These are phyloP conservation scores for Sterna hirundo DNA, from an alignment of 2,113 vertebrate genomes.

Conservation along the genomic window DNA sequence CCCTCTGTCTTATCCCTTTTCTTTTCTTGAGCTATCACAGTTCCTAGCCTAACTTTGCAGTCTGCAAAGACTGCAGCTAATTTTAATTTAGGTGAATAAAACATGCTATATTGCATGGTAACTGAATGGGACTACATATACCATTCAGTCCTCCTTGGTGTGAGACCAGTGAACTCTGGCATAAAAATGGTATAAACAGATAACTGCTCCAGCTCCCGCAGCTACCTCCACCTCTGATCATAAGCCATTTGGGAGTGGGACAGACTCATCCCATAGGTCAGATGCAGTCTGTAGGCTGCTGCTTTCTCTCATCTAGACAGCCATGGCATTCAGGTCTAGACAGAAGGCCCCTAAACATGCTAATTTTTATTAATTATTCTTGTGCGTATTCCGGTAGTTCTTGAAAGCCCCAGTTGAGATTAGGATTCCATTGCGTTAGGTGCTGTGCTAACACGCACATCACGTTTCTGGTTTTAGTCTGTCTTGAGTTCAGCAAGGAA, in stretches of 20 bases:
- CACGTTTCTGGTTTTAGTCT: rapidly evolving
- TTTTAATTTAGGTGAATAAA: not conserved
- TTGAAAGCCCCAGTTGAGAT: not conserved
- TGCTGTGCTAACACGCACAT: not conserved
- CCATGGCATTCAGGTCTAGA: not conserved
- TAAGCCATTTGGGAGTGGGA: not conserved
- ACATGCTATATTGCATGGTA: not conserved
- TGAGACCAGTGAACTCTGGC: not conserved
- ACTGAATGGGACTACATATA: not conserved
- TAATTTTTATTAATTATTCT: not conserved
- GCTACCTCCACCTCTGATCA: not conserved
- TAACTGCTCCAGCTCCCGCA: not conserved
- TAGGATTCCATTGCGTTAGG: not conserved
- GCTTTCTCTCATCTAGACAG: not conserved
- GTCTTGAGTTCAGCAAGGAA: not conserved
- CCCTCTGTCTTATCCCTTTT: not conserved
- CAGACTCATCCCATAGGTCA: not conserved
- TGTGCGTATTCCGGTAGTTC: not conserved
- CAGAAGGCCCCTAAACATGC: not conserved
- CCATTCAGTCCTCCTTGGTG: not conserved
- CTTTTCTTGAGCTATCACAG: not conserved
- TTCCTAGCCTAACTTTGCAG: not conserved
- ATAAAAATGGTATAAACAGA: not conserved
- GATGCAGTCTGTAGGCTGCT: not conserved
- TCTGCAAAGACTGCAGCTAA: not conserved